Evolutionary conservation across 2,888 invertebrate species (phyloP).

Genomic region (Plemyria rubiginata): DNA sequence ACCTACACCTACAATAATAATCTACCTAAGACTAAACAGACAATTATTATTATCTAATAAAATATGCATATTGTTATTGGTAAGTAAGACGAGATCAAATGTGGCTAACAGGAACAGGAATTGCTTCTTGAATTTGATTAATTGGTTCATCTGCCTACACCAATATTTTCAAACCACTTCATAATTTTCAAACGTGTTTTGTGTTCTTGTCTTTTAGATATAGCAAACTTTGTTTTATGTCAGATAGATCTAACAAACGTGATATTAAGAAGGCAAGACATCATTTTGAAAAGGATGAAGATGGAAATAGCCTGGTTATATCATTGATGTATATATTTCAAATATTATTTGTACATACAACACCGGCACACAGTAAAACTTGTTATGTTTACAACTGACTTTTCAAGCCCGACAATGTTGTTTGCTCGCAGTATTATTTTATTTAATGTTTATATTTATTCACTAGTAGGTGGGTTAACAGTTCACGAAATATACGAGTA

Average conservation of each 20-base stretch:
- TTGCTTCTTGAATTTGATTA: too few species aligned
- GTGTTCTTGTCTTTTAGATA: too few species aligned
- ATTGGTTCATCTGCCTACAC: background rate
- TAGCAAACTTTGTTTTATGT: too few species aligned
- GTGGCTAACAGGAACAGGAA: too few species aligned
- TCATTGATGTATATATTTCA: background rate
- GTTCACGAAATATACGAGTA: background rate
- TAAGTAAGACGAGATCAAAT: conserved; percentile 24
- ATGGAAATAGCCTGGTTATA: too few species aligned
- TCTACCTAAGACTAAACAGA: conserved; percentile 12
- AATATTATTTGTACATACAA: background rate
- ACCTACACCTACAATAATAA: conserved; percentile 11
- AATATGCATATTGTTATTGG: conserved; percentile 11
- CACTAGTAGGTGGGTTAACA: background rate
- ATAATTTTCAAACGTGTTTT: too few species aligned
- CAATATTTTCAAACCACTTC: too few species aligned
- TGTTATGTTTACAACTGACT: background rate
- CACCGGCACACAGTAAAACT: background rate
- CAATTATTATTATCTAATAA: conserved; percentile 10
- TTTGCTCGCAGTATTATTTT: background rate
- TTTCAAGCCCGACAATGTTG: background rate
- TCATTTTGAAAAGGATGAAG: too few species aligned
- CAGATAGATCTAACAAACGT: too few species aligned
- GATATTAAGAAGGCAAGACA: too few species aligned
- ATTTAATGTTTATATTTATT: too few species aligned